These are phyloP conservation scores for Rhyzopertha dominica DNA, from an alignment of 1,140 invertebrate genomes.

Conservation along the genomic window DNA sequence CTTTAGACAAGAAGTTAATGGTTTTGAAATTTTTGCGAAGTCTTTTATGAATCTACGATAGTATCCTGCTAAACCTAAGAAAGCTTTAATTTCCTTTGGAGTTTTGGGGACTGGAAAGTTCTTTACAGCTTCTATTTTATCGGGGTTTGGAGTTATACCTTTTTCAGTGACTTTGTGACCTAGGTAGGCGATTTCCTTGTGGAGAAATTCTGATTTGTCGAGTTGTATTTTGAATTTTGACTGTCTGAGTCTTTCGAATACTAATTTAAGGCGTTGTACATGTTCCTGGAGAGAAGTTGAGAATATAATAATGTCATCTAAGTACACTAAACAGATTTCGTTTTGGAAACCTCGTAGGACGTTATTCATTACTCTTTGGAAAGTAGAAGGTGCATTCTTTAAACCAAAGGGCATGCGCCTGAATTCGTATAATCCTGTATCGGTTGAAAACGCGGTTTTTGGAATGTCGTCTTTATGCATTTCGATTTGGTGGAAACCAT, in stretches of 20 bases:
- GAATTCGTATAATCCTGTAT: constrained; percentile 41
- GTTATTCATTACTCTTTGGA: constrained; percentile 36
- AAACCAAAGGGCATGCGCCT: constrained; percentile 30
- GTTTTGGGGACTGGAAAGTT: constrained; percentile 28
- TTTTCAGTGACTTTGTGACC: constrained; percentile 23
- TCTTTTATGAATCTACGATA: no score
- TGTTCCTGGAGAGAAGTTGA: constrained; percentile 23
- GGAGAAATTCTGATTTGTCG: constrained; percentile 29
- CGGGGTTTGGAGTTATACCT: constrained; percentile 25
- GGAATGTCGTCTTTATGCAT: no score
- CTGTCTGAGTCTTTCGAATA: constrained; percentile 22
- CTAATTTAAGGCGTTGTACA: constrained; percentile 19
- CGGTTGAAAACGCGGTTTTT: no score
- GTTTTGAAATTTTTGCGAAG: no score
- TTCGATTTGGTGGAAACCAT: no score
- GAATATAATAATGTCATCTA: constrained; percentile 38
- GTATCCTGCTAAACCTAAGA: no score
- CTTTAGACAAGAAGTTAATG: no score
- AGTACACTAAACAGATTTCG: constrained; percentile 30
- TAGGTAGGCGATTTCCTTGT: constrained; percentile 25
- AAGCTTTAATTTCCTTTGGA: constrained; percentile 28
- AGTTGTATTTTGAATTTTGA: constrained; percentile 26
- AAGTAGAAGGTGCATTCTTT: constrained; percentile 20
- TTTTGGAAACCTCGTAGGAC: constrained; percentile 26
- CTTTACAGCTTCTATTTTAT: constrained; percentile 22